Percentiles rank a stretch among this genome's conserved stretches.
phyloP scores from a whole-genome alignment of 2,113 vertebrate species.

The Peromyscus leucopus region DNA sequence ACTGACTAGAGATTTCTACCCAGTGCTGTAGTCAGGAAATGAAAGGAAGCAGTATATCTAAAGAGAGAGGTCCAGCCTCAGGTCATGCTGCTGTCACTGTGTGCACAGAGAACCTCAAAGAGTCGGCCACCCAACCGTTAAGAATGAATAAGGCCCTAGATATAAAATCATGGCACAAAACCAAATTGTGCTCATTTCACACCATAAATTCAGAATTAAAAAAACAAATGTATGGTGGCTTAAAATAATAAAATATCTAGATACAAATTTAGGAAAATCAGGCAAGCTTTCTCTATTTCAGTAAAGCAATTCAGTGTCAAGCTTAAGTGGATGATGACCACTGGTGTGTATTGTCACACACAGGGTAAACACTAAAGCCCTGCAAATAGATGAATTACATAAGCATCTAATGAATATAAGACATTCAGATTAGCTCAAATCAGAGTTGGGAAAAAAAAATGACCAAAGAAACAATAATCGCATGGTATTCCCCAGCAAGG shows the following conservation, averaged over 20 bases:
- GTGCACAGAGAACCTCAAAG: neutral
- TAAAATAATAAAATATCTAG: neutral
- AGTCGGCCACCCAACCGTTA: neutral
- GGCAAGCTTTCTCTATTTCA: neutral
- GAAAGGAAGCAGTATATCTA: neutral
- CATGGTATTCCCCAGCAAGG: neutral
- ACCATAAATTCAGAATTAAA: neutral
- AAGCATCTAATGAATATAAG: neutral
- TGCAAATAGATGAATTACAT: neutral
- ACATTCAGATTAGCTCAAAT: neutral
- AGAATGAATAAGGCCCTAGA: neutral
- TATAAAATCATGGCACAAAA: neutral
- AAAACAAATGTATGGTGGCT: neutral
- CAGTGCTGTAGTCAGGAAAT: neutral
- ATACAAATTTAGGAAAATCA: neutral
- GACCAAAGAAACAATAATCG: neutral
- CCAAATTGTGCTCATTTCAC: neutral
- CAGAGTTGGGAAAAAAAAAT: fast-evolving
- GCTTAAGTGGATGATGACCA: neutral
- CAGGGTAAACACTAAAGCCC: neutral
- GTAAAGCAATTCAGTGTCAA: neutral
- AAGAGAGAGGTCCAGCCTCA: neutral
- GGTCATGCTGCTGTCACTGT: neutral
- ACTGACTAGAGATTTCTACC: neutral
- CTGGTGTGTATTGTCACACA: neutral